phyloP scores from a whole-genome alignment of 2,113 vertebrate genomes.

The Podarcis raffonei region DNA sequence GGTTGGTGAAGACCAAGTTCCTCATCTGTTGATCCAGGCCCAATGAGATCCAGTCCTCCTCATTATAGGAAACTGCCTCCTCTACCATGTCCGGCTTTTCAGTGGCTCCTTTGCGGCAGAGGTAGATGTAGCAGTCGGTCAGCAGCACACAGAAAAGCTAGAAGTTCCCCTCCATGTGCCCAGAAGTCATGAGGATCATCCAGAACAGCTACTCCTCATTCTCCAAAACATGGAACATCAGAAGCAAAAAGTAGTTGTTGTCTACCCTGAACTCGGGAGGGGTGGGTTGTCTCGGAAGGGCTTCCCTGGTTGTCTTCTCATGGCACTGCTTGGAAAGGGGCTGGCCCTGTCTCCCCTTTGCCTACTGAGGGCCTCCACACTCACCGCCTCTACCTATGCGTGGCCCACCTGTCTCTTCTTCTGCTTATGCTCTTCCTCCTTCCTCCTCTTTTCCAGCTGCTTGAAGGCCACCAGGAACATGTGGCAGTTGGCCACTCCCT shows the following conservation, averaged over 20 bases:
- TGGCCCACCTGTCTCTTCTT: constrained; percentile 63
- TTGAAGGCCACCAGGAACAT: constrained; percentile 89
- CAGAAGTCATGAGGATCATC: constrained; percentile 97
- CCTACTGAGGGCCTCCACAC: constrained; percentile 19
- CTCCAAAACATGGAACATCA: constrained; percentile 99
- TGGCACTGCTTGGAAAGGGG: constrained; percentile 70
- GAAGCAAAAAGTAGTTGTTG: constrained; percentile 94
- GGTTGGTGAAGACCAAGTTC: constrained; percentile 91
- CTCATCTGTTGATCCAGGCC: constrained; percentile 94
- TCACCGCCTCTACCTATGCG: accelerated
- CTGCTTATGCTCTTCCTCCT: constrained; percentile 62
- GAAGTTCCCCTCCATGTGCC: constrained; percentile 96
- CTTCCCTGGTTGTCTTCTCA: constrained; percentile 81
- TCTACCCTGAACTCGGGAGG: constrained; percentile 96
- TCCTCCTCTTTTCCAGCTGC: constrained; percentile 77
- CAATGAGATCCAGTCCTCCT: constrained; percentile 95
- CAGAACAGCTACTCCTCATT: constrained; percentile 96
- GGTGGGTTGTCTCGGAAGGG: constrained; percentile 82
- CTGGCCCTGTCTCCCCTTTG: constrained; percentile 72
- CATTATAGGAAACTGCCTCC: constrained; percentile 94
- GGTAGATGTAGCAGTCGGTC: constrained; percentile 93
- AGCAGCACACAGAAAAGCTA: constrained; percentile 93
- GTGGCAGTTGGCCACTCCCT: constrained; percentile 88
- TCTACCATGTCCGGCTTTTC: constrained; percentile 97
- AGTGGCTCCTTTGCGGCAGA: constrained; percentile 94